Conservation (phyloP, 2,113 vertebrate genomes). For the Clarias macrocephalus region DNA sequence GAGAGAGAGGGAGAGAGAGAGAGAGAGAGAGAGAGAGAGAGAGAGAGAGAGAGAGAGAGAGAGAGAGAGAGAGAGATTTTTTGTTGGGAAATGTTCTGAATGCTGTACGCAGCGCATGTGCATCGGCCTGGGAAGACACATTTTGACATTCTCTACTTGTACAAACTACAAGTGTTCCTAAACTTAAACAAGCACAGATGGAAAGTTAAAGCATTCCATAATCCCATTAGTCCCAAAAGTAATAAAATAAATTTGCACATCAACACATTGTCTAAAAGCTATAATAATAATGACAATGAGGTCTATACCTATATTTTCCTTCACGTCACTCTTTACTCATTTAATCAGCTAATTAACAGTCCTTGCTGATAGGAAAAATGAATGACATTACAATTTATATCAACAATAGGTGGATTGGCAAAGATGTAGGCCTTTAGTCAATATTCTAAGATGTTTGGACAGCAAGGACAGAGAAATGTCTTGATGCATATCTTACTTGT, state of each 20-base stretch:
- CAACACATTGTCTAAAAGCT: neutral
- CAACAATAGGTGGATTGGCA: neutral
- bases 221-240: neutral
- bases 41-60: constrained; percentile 48
- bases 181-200: neutral
- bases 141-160: neutral
- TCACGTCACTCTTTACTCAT: neutral
- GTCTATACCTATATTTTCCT: neutral
- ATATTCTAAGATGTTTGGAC: neutral
- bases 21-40: constrained; percentile 55
- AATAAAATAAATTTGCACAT: neutral
- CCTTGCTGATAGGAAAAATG: neutral
- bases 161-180: neutral
- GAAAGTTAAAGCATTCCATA: neutral
- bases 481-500: neutral
- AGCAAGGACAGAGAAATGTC: neutral
- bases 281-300: neutral
- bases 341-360: neutral
- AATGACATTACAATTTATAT: neutral
- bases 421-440: neutral
- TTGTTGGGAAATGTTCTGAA: constrained; percentile 10
- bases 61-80: no score
- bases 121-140: neutral
- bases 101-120: constrained; percentile 10
- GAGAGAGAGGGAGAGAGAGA: constrained; percentile 64